Evolutionary conservation across 2,113 vertebrate species (phyloP).

Genomic region (Tretioscincus oriximinensis): DNA sequence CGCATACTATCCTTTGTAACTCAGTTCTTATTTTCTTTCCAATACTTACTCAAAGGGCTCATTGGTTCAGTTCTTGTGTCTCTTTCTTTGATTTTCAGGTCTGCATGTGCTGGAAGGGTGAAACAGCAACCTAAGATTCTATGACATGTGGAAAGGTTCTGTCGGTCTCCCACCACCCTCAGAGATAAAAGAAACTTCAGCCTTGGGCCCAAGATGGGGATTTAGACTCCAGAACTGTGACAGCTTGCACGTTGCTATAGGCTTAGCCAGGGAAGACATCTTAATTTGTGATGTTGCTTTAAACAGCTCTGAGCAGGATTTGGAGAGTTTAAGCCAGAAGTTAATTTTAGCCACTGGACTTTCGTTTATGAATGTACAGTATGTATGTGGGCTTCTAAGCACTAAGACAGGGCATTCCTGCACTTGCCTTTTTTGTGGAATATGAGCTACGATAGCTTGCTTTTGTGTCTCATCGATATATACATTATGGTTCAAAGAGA

Average conservation of each 20-base stretch:
- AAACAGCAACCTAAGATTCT: fast-evolving
- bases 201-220: background rate
- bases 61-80: fast-evolving
- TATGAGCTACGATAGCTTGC: no score
- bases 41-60: slow-evolving; percentile 5
- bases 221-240: slow-evolving; percentile 44
- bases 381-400: slow-evolving; percentile 1
- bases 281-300: slow-evolving; percentile 55
- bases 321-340: slow-evolving; percentile 27
- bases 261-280: slow-evolving; percentile 35
- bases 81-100: slow-evolving; percentile 16
- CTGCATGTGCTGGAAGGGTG: fast-evolving
- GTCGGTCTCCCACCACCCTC: background rate
- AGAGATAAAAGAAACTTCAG: background rate
- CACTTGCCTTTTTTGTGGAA: no score
- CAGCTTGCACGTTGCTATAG: background rate
- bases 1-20: background rate
- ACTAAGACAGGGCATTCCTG: no score
- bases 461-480: no score
- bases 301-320: slow-evolving; percentile 66
- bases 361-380: slow-evolving; percentile 9
- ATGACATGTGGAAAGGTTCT: background rate
- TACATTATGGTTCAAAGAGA: no score
- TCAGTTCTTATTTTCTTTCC: background rate
- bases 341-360: slow-evolving; percentile 20